Conservation (phyloP, 2,797 vertebrate genomes). For the Ibycter americanus region DNA sequence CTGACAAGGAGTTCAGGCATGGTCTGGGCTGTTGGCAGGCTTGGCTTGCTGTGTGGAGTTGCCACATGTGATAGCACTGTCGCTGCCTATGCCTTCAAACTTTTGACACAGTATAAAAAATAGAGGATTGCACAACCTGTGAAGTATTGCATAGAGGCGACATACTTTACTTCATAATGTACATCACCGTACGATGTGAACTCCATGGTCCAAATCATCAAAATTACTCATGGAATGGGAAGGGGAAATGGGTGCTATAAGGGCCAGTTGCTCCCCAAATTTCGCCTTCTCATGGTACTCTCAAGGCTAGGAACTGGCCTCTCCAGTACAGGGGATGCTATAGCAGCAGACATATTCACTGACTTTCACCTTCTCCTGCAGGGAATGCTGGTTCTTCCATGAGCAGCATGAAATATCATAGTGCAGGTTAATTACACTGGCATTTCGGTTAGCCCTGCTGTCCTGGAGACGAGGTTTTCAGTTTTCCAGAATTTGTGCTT, state of each 20-base stretch:
- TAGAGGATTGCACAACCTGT: not conserved
- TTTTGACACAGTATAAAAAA: not conserved
- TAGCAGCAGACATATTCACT: not conserved
- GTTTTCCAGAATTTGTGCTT: not conserved
- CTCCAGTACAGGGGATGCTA: not conserved
- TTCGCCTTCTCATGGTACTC: not conserved
- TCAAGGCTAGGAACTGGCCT: not conserved
- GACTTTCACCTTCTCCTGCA: not conserved
- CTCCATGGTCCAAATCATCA: not conserved
- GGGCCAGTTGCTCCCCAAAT: accelerated
- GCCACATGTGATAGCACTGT: not conserved
- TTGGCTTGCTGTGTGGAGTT: not conserved
- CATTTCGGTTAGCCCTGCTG: not conserved
- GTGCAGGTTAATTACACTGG: not conserved
- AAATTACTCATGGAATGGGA: not conserved
- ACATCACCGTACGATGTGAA: not conserved
- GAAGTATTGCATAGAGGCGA: not conserved
- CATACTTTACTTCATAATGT: not conserved
- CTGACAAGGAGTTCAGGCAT: not conserved
- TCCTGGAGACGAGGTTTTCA: not conserved
- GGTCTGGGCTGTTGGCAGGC: not conserved
- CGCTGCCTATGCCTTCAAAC: not conserved
- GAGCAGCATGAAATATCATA: not conserved
- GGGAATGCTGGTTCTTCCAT: not conserved
- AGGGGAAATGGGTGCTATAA: not conserved